Base-by-base conservation (phyloP, 2,888 invertebrate genomes). In the Spisula solida region DNA sequence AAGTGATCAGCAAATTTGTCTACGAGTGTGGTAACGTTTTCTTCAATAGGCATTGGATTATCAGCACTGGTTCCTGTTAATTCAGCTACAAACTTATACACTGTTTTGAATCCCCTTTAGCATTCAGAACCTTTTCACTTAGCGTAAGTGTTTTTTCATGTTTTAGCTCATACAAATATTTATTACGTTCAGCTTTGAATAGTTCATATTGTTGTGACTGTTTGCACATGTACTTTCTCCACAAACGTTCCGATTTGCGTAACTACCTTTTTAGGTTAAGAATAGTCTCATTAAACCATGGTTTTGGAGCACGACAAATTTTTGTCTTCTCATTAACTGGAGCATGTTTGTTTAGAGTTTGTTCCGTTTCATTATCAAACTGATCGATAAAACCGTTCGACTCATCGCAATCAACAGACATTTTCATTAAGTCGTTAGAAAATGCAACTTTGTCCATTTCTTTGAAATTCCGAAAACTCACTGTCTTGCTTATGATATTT, bases 1-100 rank as follows among this genome's bases (percentile, higher is more conserved):
- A 90, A 90, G 66, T 31, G 75, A 86, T 90, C 84, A 12, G 86
- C 88, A 81, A 90, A 88, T 41, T 88, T 51, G 4, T 85, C 87
- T n/a, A 79, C 82, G 4, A 82, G 51, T 18, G 81, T 56, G n/a
- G 47, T 86, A 51, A 83, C 70, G 51, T 60, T 80, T 80, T 87
- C 87, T 25, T 25, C 78, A 10, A 25, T 20, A 25, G 66, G 84
- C 60, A 87, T 81, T 20, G 84, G 82, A 55, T 87, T 87, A 34
- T 90, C 85, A 14, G 79, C 25, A 25, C 80, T 82, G 29, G 84
- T 87, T 78, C 87, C 80, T 5, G 89, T 86, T 10, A 89, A 25
- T 29, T 89, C 84, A 51, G 81, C 80, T 56, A 81, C 83, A 83
- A 89, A 81, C 41, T 83, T 29, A 81, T 89, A 86, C 14, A 86